These are phyloP conservation scores for Eueremaeus valkanovi DNA, from an alignment of 2,888 invertebrate species.

Conservation along the genomic window DNA sequence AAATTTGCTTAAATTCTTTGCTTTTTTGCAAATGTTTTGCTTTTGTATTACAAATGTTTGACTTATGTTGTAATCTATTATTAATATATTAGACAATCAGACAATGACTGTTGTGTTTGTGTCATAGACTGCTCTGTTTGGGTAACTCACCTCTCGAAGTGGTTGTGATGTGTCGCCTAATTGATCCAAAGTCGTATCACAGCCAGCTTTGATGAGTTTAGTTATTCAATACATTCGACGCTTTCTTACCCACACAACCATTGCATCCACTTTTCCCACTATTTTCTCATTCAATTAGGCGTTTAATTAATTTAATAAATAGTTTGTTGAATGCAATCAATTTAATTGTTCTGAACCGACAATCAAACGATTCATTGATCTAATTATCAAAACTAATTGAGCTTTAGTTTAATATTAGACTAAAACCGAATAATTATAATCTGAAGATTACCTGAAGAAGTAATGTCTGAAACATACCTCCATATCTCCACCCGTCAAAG, in stretches of 20 bases:
- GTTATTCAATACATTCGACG: constrained; percentile 7
- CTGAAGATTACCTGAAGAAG: neutral
- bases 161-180: constrained; percentile 70
- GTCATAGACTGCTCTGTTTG: neutral
- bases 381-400: neutral
- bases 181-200: constrained; percentile 75
- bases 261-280: neutral
- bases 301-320: no score
- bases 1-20: neutral
- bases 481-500: constrained; percentile 77
- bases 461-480: constrained; percentile 26
- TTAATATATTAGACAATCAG: neutral
- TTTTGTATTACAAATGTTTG: neutral
- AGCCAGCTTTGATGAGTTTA: constrained; percentile 81
- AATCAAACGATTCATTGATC: neutral
- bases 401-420: no score
- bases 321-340: no score
- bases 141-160: constrained; percentile 62
- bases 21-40: neutral
- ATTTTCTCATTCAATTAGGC: no score
- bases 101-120: neutral
- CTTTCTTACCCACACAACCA: neutral
- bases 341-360: neutral
- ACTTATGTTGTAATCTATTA: neutral
- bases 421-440: no score